Base-by-base conservation (phyloP, 1,140 invertebrate genomes). In the Leptinotarsa defecta region DNA sequence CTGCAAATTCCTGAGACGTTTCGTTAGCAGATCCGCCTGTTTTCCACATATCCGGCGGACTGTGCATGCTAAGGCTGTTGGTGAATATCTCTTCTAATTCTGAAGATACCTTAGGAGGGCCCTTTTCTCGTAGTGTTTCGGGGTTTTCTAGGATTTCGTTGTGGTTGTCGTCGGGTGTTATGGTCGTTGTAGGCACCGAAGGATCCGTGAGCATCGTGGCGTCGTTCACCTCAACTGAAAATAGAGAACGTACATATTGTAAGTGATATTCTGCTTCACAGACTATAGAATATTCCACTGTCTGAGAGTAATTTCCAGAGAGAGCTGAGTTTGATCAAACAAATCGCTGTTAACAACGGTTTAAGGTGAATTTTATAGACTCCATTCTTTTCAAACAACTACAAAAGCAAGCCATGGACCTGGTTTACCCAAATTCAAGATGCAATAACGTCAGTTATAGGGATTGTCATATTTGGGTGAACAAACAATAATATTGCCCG, bases 161-260 rank as follows among this genome's bases (percentile, higher is more conserved):
- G 80, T 83, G 82, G 77, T 81, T 82, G 48, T 71, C 78, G 74
- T 84, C 83, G 22, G 48, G 13, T n/a, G 67, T 57, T 13, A 83
- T 80, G 8, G 77, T 57, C n/a, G 68, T 57, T 52, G 62, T n/a
- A 68, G 63, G 73, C 64, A 68, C 27, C 1, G 62, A 74, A n/a
- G 77, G 73, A 48, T 78, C 76, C 15, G 81, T 79, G 22, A 73
- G 13, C 63, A 65, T 73, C 3, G 34, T n/a, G n/a, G 61, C 0
- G 8, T 73, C 61, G 27, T 65, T 49, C 43, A 73, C 57, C 24
- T 73, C 71, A 43, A 73, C 71, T 73, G 71, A 43, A 73, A 73
- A 64, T 6, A 22, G 48, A 67, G 64, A 48, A 67, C 61, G 61
- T 43, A 43, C 34, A 11, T 3, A 11, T 43, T 43, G 34, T 43